Conservation (phyloP, 2,113 vertebrate species). For the Calyptommatus sinebrachiatus region DNA sequence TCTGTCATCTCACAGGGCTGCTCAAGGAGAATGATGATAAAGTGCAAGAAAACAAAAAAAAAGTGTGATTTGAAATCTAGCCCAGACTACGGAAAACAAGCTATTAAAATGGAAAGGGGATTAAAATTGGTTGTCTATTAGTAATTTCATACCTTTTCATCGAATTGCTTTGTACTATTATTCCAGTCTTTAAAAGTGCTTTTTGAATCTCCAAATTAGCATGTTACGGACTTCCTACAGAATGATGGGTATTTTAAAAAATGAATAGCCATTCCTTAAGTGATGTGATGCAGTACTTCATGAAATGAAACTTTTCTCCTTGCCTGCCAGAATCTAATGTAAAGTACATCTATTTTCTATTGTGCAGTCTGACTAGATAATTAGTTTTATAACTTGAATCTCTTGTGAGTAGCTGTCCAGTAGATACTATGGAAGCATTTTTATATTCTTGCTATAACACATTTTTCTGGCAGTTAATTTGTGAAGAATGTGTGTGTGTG, state of each 20-base stretch:
- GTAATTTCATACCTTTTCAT: background rate
- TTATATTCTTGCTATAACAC: background rate
- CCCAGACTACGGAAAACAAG: background rate
- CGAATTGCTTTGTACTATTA: background rate
- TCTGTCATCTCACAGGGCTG: too few species aligned
- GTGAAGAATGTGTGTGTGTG: background rate
- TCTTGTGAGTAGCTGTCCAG: background rate
- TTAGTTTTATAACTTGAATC: constrained; percentile 16
- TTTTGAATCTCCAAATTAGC: background rate
- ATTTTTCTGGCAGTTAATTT: background rate
- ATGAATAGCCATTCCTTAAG: background rate
- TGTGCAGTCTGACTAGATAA: background rate
- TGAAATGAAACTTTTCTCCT: background rate
- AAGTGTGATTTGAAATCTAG: background rate
- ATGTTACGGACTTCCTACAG: background rate
- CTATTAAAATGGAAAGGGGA: background rate
- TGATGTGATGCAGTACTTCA: background rate
- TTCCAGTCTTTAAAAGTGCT: background rate
- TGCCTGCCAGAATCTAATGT: background rate
- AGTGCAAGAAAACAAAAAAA: too few species aligned
- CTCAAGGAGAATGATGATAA: too few species aligned
- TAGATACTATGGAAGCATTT: background rate
- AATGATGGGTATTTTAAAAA: background rate
- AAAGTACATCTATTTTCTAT: background rate
- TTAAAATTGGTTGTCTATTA: background rate